Evolutionary conservation across 2,797 vertebrate genomes (phyloP).

Genomic region (Betta splendens): DNA sequence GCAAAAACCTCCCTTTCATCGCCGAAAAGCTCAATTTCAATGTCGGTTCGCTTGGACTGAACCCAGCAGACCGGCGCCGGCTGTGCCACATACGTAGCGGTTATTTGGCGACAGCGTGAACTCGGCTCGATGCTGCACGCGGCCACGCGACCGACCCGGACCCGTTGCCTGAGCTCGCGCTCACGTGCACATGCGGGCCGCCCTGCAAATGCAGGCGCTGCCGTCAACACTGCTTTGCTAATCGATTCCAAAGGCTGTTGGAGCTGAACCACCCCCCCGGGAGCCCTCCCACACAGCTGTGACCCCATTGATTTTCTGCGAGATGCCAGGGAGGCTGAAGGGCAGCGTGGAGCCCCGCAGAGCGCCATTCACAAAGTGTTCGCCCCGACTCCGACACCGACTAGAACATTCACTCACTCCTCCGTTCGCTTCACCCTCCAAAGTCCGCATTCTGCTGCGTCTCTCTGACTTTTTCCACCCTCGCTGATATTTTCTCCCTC

Average conservation of each 20-base stretch:
- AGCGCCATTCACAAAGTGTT: constrained; percentile 72
- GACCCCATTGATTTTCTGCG: constrained; percentile 74
- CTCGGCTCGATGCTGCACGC: background rate
- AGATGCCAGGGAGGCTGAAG: constrained; percentile 70
- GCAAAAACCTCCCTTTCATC: background rate
- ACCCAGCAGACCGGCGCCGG: background rate
- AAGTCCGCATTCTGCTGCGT: too few relatives aligned
- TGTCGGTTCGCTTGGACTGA: too few relatives aligned
- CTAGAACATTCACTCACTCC: constrained; percentile 22
- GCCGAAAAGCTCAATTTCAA: background rate
- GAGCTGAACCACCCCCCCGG: constrained; percentile 66
- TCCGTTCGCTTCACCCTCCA: constrained; percentile 1
- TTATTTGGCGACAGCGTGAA: constrained; percentile 1
- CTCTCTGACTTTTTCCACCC: too few relatives aligned
- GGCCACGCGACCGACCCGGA: too few relatives aligned
- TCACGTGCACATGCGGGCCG: background rate
- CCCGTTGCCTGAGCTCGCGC: too few relatives aligned
- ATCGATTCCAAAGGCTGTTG: constrained; percentile 69
- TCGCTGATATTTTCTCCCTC: background rate
- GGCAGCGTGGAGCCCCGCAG: constrained; percentile 67
- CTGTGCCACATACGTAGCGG: constrained; percentile 2
- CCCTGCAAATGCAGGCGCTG: constrained; percentile 24
- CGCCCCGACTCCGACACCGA: constrained; percentile 29
- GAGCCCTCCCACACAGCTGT: constrained; percentile 70
- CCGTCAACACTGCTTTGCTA: constrained; percentile 34